A percentile compares a stretch with the other conserved stretches of the same genome.
phyloP scores from a whole-genome alignment of 2,113 vertebrate genomes.

The Patagioenas fasciata region DNA sequence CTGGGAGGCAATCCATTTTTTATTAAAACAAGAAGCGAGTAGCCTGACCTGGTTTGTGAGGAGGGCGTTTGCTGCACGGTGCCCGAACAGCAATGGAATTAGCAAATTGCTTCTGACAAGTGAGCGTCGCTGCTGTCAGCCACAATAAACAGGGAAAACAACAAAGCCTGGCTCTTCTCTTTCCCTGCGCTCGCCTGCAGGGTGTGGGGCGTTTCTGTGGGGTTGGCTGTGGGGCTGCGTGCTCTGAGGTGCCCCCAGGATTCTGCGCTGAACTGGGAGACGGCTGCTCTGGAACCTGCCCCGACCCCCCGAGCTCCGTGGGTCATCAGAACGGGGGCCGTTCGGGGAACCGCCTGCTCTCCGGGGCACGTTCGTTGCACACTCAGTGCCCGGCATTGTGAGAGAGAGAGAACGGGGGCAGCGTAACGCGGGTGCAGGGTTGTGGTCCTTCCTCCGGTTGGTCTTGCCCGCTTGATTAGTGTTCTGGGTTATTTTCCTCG shows the following conservation, averaged over 20 bases:
- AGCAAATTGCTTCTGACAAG: not conserved
- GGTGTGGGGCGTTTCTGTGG: rapidly evolving
- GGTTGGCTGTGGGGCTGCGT: no score
- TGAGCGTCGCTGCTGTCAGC: not conserved
- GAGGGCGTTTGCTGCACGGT: not conserved
- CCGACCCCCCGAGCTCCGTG: no score
- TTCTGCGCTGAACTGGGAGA: no score
- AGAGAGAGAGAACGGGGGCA: no score
- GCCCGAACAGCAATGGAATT: not conserved
- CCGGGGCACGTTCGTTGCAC: no score
- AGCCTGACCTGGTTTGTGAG: not conserved
- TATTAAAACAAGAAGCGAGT: not conserved
- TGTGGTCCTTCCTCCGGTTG: no score
- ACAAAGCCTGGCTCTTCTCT: not conserved
- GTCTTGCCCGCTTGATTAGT: not conserved
- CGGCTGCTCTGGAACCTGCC: no score
- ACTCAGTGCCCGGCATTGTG: no score
- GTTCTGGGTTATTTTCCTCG: rapidly evolving
- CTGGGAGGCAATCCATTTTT: no score
- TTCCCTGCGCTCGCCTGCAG: not conserved
- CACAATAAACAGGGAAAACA: conserved; percentile 37
- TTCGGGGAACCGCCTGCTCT: no score
- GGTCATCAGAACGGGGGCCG: no score
- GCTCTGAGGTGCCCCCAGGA: no score
- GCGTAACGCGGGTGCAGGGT: not conserved